Evolutionary conservation across 2,113 vertebrate species (phyloP), one percentile per base, ranked within the genome.

Genomic region (Megaceryle torquata): DNA sequence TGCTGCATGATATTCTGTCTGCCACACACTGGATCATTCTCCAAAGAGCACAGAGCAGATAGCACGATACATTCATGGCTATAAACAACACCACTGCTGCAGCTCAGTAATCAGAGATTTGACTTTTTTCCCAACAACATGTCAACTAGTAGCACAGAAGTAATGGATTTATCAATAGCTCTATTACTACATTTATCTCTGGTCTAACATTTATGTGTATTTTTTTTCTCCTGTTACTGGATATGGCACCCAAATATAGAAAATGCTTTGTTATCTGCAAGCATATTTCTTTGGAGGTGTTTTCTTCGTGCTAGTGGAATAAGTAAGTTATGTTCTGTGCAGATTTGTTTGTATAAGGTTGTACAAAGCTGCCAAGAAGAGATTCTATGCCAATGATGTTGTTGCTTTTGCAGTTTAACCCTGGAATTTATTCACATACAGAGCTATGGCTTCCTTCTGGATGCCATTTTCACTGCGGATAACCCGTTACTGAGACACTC

Each of bases 31-130:
- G 21, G 14, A 18, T 86, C 7, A 0, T 33, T 60, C 57, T 63
- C 60, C 0, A 1, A 67, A 74, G 43, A 74, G 50, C 33, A 60
- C 12, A 0, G 0, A 48, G 11, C 16, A 80, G 50, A 53, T 9
- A 53, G 60, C 46, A 59, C 0, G 1, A 16, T 20, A 41, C 24
- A n/a, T 41, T 82, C 31, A 16, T 18, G 37, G 46, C 72, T 75
- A 21, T 51, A 63, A 78, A 61, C 25, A 88, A 0, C 53, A 71
- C 11, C n/a, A 7, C 35, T 77, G 19, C 48, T 76, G 48, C 53
- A 59, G 25, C 44, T 82, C 48, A 50, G 26, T 35, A n/a, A 44
- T 61, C 41, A 63, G 28, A 0, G 1, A 46, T 92, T 68, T 11
- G 20, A 28, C 28, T 24, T 68, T 29, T 50, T 79, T 89, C 51